Evolutionary conservation across 2,113 vertebrate species (phyloP), one percentile per base, ranked within the genome.

Genomic region (Microcebus tavaratra): DNA sequence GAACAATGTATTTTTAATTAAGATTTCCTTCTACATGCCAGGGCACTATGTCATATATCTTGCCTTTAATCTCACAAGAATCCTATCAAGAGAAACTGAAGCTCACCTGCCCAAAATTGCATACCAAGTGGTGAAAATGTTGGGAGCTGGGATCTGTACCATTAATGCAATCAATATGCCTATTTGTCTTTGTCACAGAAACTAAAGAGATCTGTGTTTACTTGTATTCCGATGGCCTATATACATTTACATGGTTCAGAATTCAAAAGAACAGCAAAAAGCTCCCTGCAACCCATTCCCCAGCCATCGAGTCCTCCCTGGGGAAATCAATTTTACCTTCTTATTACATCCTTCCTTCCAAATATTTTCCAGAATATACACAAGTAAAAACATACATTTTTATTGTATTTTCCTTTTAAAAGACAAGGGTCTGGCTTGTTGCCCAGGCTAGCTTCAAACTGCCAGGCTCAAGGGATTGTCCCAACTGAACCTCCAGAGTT

Each of bases 231-330:
- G 72, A 78, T 9, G 78, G 53, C 4, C 9, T 88, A 70, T 88
- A 70, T 50, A 57, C 4, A n/a, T 68, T 78, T 42, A 82, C 23
- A 81, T 15, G 8, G 25, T 55, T 94, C 57, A 88, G 29, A 75
- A 95, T 48, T 48, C 53, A 90, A 83, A 96, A 80, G 53, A 29
- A 76, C 6, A 48, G 36, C n/a, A 90, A 95, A 93, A 93, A 73
- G 21, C 48, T 80, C 27, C 59, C n/a, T 63, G 45, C n/a, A 65
- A 82, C 6, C 65, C 23, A 89, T 94, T 81, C 73, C 82, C 23
- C 53, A 88, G 25, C 6, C 25, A 85, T 9, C 13, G 20, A 73
- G 20, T 67, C 68, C 59, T 70, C 27, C 86, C 45, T 42, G 42
- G 12, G 20, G 2, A 20, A 82, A 92, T 83, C 50, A 75, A 90